Evolutionary conservation across 2,888 invertebrate genomes (phyloP), one percentile per base, ranked within the genome.

Genomic region (Oscheius myriophilus): DNA sequence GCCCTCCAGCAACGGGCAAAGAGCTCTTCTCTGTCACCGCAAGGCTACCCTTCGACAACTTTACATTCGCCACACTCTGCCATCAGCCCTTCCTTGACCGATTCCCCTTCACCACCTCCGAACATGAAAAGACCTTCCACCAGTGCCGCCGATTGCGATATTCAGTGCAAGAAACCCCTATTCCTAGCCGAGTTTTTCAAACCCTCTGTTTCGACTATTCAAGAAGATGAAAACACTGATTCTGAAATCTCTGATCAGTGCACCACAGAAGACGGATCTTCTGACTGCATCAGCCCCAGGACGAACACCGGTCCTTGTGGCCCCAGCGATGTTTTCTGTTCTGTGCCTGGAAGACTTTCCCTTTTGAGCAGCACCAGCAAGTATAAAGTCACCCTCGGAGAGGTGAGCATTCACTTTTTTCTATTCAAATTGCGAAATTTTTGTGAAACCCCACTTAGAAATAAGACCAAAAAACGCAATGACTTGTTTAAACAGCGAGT

Each of bases 311-410:
- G 21, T 6, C 49, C 49, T 6, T 6, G 18, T 9, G 53, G 63
- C 42, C 61, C 61, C 25, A 52, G 16, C 18, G 61, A 97, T 89
- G 95, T 97, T 80, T 97, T 97, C 91, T 96, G 96, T 90, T 94
- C 94, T 63, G 97, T 97, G 65, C 97, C 97, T 49, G 97, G 97
- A 54, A 91, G 95, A 68, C 91, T 98, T 84, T 96, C 96, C 64
- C 91, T 98, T 75, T 91, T 98, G 84, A 95, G 94, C 79, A 96
- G 96, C 84, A 97, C 97, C 86, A 95, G 95, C 90, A 97, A 97
- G 91, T 98, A 98, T 91, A 97, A 97, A 90, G 97, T 97, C 85
- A 97, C 97, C 59, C 95, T 97, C 69, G 96, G 95, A 14, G 97
- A 97, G 90, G 96, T 98, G 14, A 39, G 69, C 62, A 16, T 33